A percentile compares a stretch with the other conserved stretches of the same genome.
Evolutionary conservation across 1,140 invertebrate genomes (phyloP).

Genomic region (Phthorimaea operculella): DNA sequence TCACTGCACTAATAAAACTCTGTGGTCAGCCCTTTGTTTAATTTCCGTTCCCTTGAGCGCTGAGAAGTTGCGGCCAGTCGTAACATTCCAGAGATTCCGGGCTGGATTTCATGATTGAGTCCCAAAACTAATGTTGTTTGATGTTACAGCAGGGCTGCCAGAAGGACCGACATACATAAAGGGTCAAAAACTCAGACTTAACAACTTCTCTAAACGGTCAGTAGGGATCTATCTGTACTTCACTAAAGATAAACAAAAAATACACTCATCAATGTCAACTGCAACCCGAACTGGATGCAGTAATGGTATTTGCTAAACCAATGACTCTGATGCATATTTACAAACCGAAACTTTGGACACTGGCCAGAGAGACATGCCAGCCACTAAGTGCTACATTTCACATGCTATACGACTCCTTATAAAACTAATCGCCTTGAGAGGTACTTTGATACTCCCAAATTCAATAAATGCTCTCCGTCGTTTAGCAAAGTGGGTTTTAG

Average conservation of each 20-base stretch:
- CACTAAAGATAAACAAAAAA: background rate
- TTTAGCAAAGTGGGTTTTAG: conserved; percentile 1
- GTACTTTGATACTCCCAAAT: conserved; percentile 4
- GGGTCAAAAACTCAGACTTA: too few relatives aligned
- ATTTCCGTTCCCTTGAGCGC: too few relatives aligned
- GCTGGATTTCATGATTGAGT: too few relatives aligned
- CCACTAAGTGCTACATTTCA: conserved; percentile 10
- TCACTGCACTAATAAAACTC: too few relatives aligned
- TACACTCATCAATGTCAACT: background rate
- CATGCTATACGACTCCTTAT: conserved; percentile 9
- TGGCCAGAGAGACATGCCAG: conserved; percentile 10
- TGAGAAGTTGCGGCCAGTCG: too few relatives aligned
- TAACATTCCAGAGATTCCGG: too few relatives aligned
- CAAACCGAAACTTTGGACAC: conserved; percentile 5
- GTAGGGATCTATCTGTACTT: background rate
- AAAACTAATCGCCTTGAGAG: conserved; percentile 13
- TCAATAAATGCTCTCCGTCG: conserved; percentile 4
- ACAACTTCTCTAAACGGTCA: too few relatives aligned
- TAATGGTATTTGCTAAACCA: conserved; percentile 1
- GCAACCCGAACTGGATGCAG: background rate
- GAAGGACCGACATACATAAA: too few relatives aligned
- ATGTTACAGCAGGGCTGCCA: too few relatives aligned
- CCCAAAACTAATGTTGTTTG: too few relatives aligned
- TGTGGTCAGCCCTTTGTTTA: too few relatives aligned
- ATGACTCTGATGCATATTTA: conserved; percentile 8